phyloP scores from a whole-genome alignment of 2,113 vertebrate species.

The Lepus timidus region DNA sequence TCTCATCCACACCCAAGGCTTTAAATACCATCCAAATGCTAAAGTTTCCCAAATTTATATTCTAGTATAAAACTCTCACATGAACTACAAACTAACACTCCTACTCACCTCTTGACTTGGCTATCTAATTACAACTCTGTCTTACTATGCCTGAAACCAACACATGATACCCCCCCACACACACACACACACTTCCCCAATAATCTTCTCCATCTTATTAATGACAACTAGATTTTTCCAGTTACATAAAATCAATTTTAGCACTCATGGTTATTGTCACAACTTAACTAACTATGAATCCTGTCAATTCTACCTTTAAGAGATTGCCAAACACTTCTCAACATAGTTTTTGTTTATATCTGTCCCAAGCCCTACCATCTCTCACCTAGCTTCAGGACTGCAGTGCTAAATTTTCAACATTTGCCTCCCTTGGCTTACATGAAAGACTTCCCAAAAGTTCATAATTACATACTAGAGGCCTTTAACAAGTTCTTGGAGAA shows the following conservation, averaged over 20 bases:
- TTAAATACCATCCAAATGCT: not conserved
- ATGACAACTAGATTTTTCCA: not conserved
- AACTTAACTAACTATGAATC: not conserved
- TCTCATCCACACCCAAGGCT: not conserved
- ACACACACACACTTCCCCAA: not conserved
- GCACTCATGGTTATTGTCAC: not conserved
- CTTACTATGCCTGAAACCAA: not conserved
- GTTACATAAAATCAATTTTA: not conserved
- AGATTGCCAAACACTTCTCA: not conserved
- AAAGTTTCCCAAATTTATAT: not conserved
- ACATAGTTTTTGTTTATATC: not conserved
- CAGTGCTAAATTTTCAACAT: not conserved
- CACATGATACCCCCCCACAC: not conserved
- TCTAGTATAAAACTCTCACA: not conserved
- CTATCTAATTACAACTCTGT: not conserved
- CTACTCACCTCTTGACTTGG: not conserved
- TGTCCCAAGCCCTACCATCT: not conserved
- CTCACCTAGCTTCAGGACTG: not conserved
- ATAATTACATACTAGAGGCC: too few species aligned
- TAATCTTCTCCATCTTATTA: not conserved
- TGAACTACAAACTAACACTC: not conserved
- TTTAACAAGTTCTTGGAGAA: too few species aligned
- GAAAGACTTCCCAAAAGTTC: too few species aligned
- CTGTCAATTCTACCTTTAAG: not conserved
- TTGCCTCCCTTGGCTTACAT: not conserved